Evolutionary conservation across 2,888 invertebrate species (phyloP), one percentile per base, ranked within the genome.

Genomic region (Suillia variegata): DNA sequence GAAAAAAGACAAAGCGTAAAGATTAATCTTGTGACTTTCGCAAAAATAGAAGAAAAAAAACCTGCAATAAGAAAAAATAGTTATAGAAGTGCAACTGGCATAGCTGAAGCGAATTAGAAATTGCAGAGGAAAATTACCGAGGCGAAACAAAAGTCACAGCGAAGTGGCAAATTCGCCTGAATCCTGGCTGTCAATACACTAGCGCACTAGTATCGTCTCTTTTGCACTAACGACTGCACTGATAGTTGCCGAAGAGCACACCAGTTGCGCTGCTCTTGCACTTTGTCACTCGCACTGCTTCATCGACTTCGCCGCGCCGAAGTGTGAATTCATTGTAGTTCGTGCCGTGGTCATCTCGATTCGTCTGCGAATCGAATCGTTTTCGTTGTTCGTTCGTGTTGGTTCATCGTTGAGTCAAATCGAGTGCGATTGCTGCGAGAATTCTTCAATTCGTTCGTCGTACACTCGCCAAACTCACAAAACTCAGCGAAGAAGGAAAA

Each of bases 401-500:
- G 38, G 38, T 38, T 5, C 26, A 10, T 65, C 65, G 65, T 51
- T 52, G 34, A 59, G 59, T 61, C 62, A 63, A 63, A 66, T 68
- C 65, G 65, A 66, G 68, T 68, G 62, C 66, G 67, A 69, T 69
- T 69, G 65, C 63, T 65, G 65, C 66, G 63, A 65, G 68, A 67
- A 66, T 68, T 67, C 63, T 66, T 68, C 66, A 67, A 67, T 66
- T 69, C 62, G 63, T 66, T 61, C 61, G 62, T 51, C 58, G 54
- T 18, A 51, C 58, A 54, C 51, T 55, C 48, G 58, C 54, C 49
- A 54, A 54, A 54, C 54, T 57, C 54, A 51, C 31, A 49, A 55
- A 60, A 56, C 42, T 56, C 56, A 52, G 57, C 54, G 38, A 57
- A 61, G 57, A 3, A 50, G 64, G 60, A 64, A 66, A 63, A 62